Base-by-base conservation (phyloP, 2,797 vertebrate genomes). In the Tarsius wallacei region DNA sequence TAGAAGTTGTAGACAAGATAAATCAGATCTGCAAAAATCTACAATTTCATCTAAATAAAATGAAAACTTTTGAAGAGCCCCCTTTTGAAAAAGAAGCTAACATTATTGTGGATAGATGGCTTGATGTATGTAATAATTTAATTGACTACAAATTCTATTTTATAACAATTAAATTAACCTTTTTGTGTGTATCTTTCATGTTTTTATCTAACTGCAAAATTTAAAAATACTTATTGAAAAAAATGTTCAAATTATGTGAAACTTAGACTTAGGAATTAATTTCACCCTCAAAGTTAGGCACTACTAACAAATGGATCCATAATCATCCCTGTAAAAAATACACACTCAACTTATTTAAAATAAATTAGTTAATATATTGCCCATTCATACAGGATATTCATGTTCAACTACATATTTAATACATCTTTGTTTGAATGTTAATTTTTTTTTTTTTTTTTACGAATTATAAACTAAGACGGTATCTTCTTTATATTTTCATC, bases 81-180 rank as follows among this genome's bases (percentile, higher is more conserved):
- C 99, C 99, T 0, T 99, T 99, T 19, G 99, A 99, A 97, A 98
- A 98, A 1, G 99, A 99, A 97, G 99, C 99, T 47, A 99, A 99
- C 88, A 31, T 98, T 3, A 99, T 99, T 95, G 99, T 99, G 98
- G 99, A 99, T 98, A 99, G 98, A 98, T 99, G 99, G 99, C 99
- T 99, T 98, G 99, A 99, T 97, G 99, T 99, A 99, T 98, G 99
- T 99, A 97, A 97, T 97, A 97, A 97, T 82, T 97, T 97, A 98
- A 97, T 80, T 97, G 96, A 98, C 96, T 97, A 94, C 91, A 80
- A 90, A 63, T 95, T 92, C 26, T 94, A 13, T 57, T 92, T 81
- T 68, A 3, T 90, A 71, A 22, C 24, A 64, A 28, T 88, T 57
- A 47, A 81, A 63, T 81, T 42, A 28, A 26, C 64, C 13, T 71